phyloP scores from a whole-genome alignment of 1,140 invertebrate genomes.

The Xylocopa sonorina region DNA sequence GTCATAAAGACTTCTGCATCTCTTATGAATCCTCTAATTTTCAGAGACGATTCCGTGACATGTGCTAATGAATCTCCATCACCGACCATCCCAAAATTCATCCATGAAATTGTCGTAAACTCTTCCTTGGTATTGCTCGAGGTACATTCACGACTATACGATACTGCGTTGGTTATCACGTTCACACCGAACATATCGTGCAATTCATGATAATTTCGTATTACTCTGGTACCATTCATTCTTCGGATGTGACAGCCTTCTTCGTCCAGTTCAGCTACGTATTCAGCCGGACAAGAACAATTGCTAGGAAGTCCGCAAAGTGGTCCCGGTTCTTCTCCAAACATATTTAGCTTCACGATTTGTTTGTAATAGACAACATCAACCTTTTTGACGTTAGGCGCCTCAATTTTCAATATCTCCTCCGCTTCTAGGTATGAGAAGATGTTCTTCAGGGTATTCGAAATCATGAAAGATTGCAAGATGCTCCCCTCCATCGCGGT shows the following conservation, averaged over 20 bases:
- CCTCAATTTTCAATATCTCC: slow-evolving; percentile 47
- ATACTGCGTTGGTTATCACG: slow-evolving; percentile 54
- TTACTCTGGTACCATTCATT: slow-evolving; percentile 30
- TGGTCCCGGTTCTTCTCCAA: slow-evolving; percentile 53
- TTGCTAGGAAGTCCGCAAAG: slow-evolving; percentile 64
- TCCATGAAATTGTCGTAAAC: slow-evolving; percentile 59
- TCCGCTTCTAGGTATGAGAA: slow-evolving; percentile 67
- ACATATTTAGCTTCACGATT: slow-evolving; percentile 57
- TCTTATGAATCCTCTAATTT: slow-evolving; percentile 61
- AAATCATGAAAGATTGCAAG: neutral
- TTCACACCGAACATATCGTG: slow-evolving; percentile 50
- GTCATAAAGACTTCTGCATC: slow-evolving; percentile 60
- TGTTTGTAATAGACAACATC: slow-evolving; percentile 33
- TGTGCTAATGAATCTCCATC: neutral
- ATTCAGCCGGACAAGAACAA: slow-evolving; percentile 69
- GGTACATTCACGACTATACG: slow-evolving; percentile 55
- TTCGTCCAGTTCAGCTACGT: slow-evolving; percentile 50
- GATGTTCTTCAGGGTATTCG: slow-evolving; percentile 37
- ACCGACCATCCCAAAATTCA: neutral
- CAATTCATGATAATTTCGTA: slow-evolving; percentile 62
- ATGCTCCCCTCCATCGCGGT: slow-evolving; percentile 10
- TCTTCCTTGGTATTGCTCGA: slow-evolving; percentile 29
- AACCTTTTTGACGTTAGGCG: slow-evolving; percentile 50
- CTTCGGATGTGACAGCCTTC: slow-evolving; percentile 29
- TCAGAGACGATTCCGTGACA: neutral